Conservation (phyloP, 1,140 invertebrate species). For the Drosophila parvula region DNA sequence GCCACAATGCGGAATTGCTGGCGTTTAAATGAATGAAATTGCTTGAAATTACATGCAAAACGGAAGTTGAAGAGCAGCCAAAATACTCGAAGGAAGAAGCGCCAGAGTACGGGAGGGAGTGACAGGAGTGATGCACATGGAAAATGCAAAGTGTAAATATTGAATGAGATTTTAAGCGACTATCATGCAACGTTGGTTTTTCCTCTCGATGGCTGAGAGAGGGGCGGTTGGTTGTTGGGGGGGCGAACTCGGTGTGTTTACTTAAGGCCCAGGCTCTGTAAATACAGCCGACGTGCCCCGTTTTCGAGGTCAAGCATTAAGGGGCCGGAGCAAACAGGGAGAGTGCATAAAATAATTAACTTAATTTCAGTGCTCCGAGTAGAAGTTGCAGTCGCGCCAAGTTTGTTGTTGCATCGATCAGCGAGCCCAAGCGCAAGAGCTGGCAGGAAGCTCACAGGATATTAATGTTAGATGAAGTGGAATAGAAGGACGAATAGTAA, state of each 20-base stretch:
- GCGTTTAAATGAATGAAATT: constrained; percentile 77
- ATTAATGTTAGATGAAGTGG: constrained; percentile 57
- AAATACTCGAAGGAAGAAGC: constrained; percentile 44
- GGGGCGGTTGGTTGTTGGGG: background rate
- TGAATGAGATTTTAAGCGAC: constrained; percentile 77
- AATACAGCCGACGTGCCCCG: constrained; percentile 38
- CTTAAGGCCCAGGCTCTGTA: constrained; percentile 27
- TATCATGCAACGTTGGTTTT: constrained; percentile 65
- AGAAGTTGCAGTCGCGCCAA: constrained; percentile 26
- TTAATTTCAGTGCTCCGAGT: constrained; percentile 39
- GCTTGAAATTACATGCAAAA: constrained; percentile 71
- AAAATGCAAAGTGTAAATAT: constrained; percentile 73
- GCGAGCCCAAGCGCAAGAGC: background rate
- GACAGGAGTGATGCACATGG: constrained; percentile 62
- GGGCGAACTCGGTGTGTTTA: constrained; percentile 18
- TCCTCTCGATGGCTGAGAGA: background rate
- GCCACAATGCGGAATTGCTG: constrained; percentile 59
- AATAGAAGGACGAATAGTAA: constrained; percentile 25
- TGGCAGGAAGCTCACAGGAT: constrained; percentile 38
- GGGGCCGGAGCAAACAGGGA: constrained; percentile 21
- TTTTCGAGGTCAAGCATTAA: constrained; percentile 57
- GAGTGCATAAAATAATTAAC: constrained; percentile 54
- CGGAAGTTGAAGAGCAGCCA: constrained; percentile 62
- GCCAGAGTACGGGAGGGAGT: background rate
- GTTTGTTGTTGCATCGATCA: constrained; percentile 43